A percentile compares a stretch with the other conserved stretches of the same genome.
These are phyloP conservation scores for Psilopogon haemacephalus DNA, from an alignment of 2,113 vertebrate species.

Conservation along the genomic window DNA sequence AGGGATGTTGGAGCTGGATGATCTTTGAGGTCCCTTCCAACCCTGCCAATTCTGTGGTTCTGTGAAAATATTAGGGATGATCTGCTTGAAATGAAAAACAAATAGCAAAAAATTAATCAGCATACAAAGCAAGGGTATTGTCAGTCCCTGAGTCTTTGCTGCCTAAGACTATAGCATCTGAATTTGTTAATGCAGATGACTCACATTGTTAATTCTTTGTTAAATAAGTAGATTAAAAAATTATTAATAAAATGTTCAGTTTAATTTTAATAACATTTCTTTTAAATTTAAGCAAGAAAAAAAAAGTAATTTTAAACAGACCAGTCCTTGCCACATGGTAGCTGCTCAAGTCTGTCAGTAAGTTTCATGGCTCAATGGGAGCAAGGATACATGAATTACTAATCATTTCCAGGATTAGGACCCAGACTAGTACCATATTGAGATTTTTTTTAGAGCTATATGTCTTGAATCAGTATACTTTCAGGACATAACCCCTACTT, in stretches of 20 bases:
- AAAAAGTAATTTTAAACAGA: constrained; percentile 3
- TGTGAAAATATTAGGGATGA: not conserved
- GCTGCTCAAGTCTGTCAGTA: not conserved
- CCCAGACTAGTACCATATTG: not conserved
- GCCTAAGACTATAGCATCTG: constrained; percentile 42
- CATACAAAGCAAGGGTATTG: not conserved
- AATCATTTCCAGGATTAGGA: not conserved
- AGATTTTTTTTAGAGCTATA: not conserved
- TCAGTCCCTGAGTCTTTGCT: not conserved
- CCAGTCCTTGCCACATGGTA: not conserved
- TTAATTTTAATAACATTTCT: constrained; percentile 41
- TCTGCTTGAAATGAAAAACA: constrained; percentile 34
- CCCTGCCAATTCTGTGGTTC: too few species aligned
- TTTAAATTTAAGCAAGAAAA: constrained; percentile 31
- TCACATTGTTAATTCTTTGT: constrained; percentile 36
- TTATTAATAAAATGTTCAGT: constrained; percentile 35
- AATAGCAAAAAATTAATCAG: constrained; percentile 11
- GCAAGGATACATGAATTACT: not conserved
- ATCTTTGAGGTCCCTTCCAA: too few species aligned
- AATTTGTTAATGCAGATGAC: constrained; percentile 37
- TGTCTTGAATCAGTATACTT: not conserved
- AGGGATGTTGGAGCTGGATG: too few species aligned
- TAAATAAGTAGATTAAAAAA: constrained; percentile 47
- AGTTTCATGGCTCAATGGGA: not conserved
- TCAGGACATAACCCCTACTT: rapidly evolving